Base-by-base conservation (phyloP, 2,888 invertebrate genomes). In the Allolobophora icterica region DNA sequence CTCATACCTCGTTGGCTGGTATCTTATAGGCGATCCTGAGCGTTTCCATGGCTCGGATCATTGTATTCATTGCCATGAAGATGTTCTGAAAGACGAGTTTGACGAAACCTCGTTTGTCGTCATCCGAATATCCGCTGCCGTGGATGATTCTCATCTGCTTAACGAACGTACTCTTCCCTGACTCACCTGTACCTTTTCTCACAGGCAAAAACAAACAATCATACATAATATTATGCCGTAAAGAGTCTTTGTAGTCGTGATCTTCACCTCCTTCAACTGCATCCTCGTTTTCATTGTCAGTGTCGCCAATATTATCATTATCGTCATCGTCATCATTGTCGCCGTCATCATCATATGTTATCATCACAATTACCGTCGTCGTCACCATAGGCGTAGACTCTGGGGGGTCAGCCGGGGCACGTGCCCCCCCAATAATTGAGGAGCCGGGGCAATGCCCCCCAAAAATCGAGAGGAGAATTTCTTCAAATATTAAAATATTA, bases 111-210 rank as follows among this genome's bases (percentile, higher is more conserved):
- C 98, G 97, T 96, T 99, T 99, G 96, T 99, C 99, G 95, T 99
- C 99, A 96, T 99, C 99, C 95, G 99, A 98, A 96, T 99, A 99
- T 94, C 99, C 99, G 94, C 98, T 97, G 93, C 99, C 99, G 96
- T 99, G 99, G 96, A 99, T 99, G 96, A 99, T 99, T 96, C 99
- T 97, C 99, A 99, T 99, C 97, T 99, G 99, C 97, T 99, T 99
- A 96, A 99, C 99, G 96, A 99, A 99, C 93, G 99, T 99, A 94
- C 99, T 99, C 96, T 99, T 99, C 94, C 99, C 99, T 93, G 99
- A 99, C 96, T 99, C 99, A 96, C 99, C 99, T 96, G 99, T 98
- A 94, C 98, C 98, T 98, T 24, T 30, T 30, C 34, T 11, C 30
- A 89, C 40, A n/a, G 2, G 6, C 89, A 34, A 52, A 24, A 52